These are phyloP conservation scores for Propithecus deckenii DNA, from an alignment of 2,797 vertebrate species.

Conservation along the genomic window DNA sequence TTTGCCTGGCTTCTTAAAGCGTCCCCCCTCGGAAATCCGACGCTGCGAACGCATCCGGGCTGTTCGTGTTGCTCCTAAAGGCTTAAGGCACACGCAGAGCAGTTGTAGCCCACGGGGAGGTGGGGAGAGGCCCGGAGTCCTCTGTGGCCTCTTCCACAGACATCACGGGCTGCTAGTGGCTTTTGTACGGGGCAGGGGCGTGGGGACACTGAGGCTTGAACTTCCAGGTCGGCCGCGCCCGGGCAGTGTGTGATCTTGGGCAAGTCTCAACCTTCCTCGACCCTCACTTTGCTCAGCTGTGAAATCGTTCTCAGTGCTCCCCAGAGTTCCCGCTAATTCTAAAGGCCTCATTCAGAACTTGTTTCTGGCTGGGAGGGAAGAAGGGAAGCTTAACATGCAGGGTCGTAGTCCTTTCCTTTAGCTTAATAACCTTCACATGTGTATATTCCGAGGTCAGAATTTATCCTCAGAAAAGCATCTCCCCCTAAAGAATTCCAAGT, in stretches of 20 bases:
- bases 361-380: background rate
- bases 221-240: fast-evolving
- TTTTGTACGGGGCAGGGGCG: background rate
- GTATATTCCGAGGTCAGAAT: background rate
- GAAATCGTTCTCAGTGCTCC: background rate
- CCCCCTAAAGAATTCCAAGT: too few relatives aligned
- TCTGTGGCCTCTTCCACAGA: background rate
- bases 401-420: background rate
- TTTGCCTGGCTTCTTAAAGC: background rate
- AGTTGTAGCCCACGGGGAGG: too few relatives aligned
- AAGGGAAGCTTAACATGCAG: background rate
- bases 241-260: background rate
- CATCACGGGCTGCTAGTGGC: background rate
- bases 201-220: too few relatives aligned
- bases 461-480: background rate
- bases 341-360: background rate
- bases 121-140: fast-evolving
- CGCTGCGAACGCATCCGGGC: fast-evolving
- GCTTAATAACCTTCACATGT: background rate
- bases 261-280: background rate
- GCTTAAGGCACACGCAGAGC: fast-evolving
- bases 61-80: background rate
- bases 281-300: background rate
- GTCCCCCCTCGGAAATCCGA: fast-evolving
- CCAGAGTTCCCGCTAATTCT: background rate